These are phyloP conservation scores for Anthoscopus minutus DNA, from an alignment of 2,113 vertebrate genomes.

Conservation along the genomic window DNA sequence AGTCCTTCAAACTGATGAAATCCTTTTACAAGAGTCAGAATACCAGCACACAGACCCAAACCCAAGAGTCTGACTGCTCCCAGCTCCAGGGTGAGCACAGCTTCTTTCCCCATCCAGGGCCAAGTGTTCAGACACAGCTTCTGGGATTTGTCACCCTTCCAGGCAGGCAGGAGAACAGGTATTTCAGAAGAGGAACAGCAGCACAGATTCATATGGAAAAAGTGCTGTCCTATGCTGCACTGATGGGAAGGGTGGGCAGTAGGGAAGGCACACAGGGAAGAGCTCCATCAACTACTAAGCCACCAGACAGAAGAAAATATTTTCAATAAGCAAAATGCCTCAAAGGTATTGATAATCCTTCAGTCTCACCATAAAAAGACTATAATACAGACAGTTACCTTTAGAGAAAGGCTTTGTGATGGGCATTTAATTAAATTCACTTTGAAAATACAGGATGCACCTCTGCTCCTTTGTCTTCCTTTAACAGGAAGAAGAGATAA, in stretches of 20 bases:
- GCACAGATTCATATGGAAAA: not conserved
- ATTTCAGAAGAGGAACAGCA: not conserved
- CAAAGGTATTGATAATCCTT: not conserved
- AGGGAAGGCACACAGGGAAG: not conserved
- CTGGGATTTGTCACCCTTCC: not conserved
- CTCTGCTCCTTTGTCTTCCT: not conserved
- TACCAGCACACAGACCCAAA: not conserved
- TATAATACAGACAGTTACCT: not conserved
- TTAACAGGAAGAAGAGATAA: not conserved
- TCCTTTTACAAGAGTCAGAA: not conserved
- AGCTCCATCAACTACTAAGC: not conserved
- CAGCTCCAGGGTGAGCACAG: not conserved
- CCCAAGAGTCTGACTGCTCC: not conserved
- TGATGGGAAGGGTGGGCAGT: not conserved
- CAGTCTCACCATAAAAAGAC: not conserved
- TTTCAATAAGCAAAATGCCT: not conserved
- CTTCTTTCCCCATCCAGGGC: not conserved
- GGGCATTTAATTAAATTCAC: conserved; percentile 2
- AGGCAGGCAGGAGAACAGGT: not conserved
- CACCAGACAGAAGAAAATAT: not conserved
- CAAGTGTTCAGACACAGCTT: not conserved
- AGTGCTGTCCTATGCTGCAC: not conserved
- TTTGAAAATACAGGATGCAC: not conserved
- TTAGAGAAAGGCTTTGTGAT: not conserved
- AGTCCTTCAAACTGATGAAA: not conserved